Base-by-base conservation (phyloP, 1,140 invertebrate genomes). In the Musca vetustissima region DNA sequence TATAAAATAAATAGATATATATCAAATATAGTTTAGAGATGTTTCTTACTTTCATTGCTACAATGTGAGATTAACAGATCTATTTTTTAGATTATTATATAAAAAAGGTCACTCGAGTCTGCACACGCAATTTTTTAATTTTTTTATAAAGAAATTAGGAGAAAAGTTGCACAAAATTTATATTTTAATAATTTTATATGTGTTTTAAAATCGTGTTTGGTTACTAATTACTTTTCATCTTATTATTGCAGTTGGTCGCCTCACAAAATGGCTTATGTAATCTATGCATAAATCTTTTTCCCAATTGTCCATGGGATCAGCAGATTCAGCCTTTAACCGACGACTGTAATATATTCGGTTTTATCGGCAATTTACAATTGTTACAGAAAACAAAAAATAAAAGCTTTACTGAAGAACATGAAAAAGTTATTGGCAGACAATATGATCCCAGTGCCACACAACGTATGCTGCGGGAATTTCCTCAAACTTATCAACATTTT, bases 241-340 rank as follows among this genome's bases (percentile, higher is more conserved):
- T 64, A 19, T 67, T 59, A 32, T 64, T 55, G 15, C 65, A 81
- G 79, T 74, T 78, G 36, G 79, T 81, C 67, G 79, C 79, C 24
- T 81, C 79, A 7, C 79, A 79, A 68, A 79, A 79, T 64, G 78
- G 76, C 55, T 73, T 81, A 4, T 81, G 78, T 52, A 79, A 78
- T 61, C 32, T 81, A 49, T 81, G 78, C 64, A 80, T 80, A 17
- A 81, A 81, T 67, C 65, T 81, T 48, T 81, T 81, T 24, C 79
- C 79, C 55, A 79, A 81, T 43, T 79, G 78, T 69, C 76, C 73
- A 49, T 81, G 79, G 79, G 76, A 73, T 53, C 15, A 64, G 67
- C 17, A 74, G 71, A 32, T 47, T 70, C 19, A 59, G 64, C 8
- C 64, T 78, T 24, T 64, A 4, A 69, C n/a, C 4, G 32, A 64